phyloP scores from a whole-genome alignment of 2,113 vertebrate genomes.

The Dipodomys ordii region DNA sequence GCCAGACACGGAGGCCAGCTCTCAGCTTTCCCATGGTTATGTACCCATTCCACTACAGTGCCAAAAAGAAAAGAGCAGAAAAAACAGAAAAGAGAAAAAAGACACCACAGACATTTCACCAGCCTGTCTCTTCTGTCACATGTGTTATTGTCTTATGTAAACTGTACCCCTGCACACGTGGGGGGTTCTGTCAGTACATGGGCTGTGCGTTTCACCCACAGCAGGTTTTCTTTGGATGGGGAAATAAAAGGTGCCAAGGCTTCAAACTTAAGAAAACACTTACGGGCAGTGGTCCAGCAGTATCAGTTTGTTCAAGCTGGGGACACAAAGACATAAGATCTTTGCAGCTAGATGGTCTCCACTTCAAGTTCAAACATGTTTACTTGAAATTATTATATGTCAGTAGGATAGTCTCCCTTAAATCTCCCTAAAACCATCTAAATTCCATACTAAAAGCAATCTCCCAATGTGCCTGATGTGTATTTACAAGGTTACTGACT shows the following conservation, averaged over 20 bases:
- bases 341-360: neutral
- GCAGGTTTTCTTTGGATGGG: conserved; percentile 48
- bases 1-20: conserved; percentile 61
- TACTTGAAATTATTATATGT: conserved; percentile 21
- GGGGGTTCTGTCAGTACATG: conserved; percentile 62
- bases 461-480: neutral
- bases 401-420: neutral
- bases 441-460: conserved; percentile 22
- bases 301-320: neutral
- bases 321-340: conserved; percentile 17
- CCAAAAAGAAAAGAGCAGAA: conserved; percentile 13
- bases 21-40: conserved; percentile 62
- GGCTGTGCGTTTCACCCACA: conserved; percentile 36
- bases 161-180: conserved; percentile 59
- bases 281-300: conserved; percentile 52
- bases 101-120: conserved; percentile 76
- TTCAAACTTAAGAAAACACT: conserved; percentile 71
- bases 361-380: neutral
- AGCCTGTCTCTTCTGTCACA: conserved; percentile 80
- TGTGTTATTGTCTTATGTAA: conserved; percentile 70
- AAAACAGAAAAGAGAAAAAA: conserved; percentile 3
- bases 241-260: conserved; percentile 63
- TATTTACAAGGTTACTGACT: conserved; percentile 48
- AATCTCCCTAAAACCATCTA: conserved; percentile 8
- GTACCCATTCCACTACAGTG: conserved; percentile 49